Evolutionary conservation across 2,113 vertebrate species (phyloP), one percentile per base, ranked within the genome.

Genomic region (Misgurnus anguillicaudatus): DNA sequence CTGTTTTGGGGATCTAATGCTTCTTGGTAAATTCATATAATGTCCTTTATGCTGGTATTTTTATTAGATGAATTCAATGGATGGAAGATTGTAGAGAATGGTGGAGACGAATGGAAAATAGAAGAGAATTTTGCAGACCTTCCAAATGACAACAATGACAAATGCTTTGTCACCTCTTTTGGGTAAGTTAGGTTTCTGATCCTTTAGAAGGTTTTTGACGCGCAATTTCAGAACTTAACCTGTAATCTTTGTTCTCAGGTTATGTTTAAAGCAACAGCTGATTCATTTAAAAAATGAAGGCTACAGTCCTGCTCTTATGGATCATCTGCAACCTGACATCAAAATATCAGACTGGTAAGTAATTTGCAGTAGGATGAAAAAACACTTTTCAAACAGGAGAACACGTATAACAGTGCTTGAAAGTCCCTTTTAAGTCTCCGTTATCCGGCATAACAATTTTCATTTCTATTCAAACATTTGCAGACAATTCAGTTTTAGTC

Each of bases 341-440:
- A 66, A 76, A 42, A 87, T 93, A 83, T 88, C 90, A 38, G 93
- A 94, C 67, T 94, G 93, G 93, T 93, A 65, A 92, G 88, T n/a
- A 2, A 17, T 39, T 17, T 31, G 24, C 1, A 24, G 24, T 11
- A 51, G 19, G 19, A 7, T 57, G 5, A 16, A 57, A 7, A 10
- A n/a, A n/a, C n/a, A n/a, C 21, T 36, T 6, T 42, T 62, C 47
- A 57, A 5, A 13, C 14, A 6, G 0, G 42, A 5, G 7, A 10
- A 45, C 42, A 6, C 6, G 42, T 10, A 24, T 24, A 24, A 24
- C 24, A 24, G 24, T 24, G 24, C 24, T 24, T 24, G 2, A 24
- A 24, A 24, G 24, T 24, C 24, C 24, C 24, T 24, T 24, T 24
- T 24, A 24, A 24, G 24, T 24, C 24, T 24, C 24, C 24, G 24